Evolutionary conservation across 1,140 invertebrate species (phyloP), one percentile per base, ranked within the genome.

Genomic region (Stegodyphus mimosarum): DNA sequence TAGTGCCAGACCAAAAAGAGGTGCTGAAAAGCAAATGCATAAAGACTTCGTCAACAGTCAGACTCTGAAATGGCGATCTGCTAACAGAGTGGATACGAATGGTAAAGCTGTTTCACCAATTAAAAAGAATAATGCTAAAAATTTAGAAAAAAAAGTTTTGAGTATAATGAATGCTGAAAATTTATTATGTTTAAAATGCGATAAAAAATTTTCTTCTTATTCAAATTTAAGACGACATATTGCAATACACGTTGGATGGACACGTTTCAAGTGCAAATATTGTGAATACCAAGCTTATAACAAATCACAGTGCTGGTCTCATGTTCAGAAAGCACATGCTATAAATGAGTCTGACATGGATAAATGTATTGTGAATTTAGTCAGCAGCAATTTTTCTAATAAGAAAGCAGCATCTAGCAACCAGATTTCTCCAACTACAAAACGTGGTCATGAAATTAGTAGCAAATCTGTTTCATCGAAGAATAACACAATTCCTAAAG

Each of bases 191-290:
- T 77, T 89, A n/a, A 88, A 90, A 67, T 91, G 91, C 88, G 86
- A 88, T 15, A 87, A 88, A 55, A 85, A 83, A 15, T 91, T 89
- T 84, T 88, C 88, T 10, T 88, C 88, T n/a, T 87, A 89, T 52
- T 90, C 89, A 10, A 90, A 90, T 87, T 86, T 91, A n/a, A 88
- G 90, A 7, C 88, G 90, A 13, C 91, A 91, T 87, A 89, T 89
- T 48, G 90, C 91, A 9, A 87, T 89, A 15, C 91, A 91, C 85
- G 88, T 91, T 60, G 90, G 90, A 7, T 91, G 90, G 90, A 89
- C 89, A n/a, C 87, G 91, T 7, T 91, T 89, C 83, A 90, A 90
- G 76, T 91, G 91, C 81, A 90, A 90, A 50, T 73, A 90, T 17
- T 91, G 91, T 87, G 77, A 87, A 7, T 91, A 90, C 86, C 89